Percentiles rank a stretch among this genome's conserved stretches.
Evolutionary conservation across 2,888 invertebrate genomes (phyloP).

Genomic region (Noctua janthina): DNA sequence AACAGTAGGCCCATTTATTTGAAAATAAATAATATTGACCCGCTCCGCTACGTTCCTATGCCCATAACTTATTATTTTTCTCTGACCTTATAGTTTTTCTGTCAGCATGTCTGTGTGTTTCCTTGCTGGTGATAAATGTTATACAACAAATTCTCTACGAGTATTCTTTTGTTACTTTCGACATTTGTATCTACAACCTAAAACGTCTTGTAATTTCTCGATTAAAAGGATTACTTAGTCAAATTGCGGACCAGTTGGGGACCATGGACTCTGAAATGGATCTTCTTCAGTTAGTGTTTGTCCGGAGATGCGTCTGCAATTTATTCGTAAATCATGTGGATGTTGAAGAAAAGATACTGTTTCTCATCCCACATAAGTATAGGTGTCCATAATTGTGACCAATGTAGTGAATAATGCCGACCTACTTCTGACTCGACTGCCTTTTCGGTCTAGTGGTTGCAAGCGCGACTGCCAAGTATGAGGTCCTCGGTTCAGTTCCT

Average conservation of each 20-base stretch:
- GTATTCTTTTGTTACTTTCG: slow-evolving; percentile 32
- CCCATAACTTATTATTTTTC: slow-evolving; percentile 24
- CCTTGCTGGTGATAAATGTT: slow-evolving; percentile 56
- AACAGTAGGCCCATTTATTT: too few relatives aligned
- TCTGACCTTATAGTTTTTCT: slow-evolving; percentile 30
- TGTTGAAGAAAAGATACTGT: not conserved
- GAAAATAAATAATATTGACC: not conserved
- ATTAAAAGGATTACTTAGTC: not conserved
- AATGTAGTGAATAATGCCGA: not conserved
- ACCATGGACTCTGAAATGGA: not conserved
- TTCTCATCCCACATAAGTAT: too few relatives aligned
- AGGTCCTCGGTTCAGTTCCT: too few relatives aligned
- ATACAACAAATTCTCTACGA: slow-evolving; percentile 40
- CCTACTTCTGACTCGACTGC: not conserved
- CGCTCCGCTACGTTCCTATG: slow-evolving; percentile 46
- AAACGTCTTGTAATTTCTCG: slow-evolving; percentile 28
- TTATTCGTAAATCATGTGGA: not conserved
- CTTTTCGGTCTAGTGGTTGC: too few relatives aligned
- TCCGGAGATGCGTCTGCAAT: not conserved
- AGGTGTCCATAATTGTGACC: too few relatives aligned
- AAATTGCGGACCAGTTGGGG: not conserved
- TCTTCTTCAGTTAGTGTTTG: not conserved
- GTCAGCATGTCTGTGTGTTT: slow-evolving; percentile 9
- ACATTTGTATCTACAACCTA: slow-evolving; percentile 4
- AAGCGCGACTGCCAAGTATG: too few relatives aligned